Conservation (phyloP, 2,797 vertebrate species). For the Clamator glandarius region DNA sequence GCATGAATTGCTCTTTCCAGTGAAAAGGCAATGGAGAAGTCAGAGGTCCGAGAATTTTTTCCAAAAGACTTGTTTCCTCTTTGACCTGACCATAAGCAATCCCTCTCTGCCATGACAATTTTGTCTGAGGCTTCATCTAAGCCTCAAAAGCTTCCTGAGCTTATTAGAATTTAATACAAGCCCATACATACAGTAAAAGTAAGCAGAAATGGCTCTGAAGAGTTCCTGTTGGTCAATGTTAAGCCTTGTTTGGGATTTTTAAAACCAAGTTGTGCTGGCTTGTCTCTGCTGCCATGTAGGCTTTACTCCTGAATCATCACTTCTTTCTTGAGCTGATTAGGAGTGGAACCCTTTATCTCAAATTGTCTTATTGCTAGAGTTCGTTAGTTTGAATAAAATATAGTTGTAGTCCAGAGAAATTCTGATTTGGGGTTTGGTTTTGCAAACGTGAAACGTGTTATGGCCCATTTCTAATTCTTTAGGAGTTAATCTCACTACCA, state of each 20-base stretch:
- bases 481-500: not conserved
- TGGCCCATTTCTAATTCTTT: not conserved
- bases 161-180: not conserved
- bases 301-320: not conserved
- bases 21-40: not conserved
- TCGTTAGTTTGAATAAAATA: not conserved
- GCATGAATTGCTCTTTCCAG: not conserved
- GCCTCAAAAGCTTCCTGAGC: not conserved
- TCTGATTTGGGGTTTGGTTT: not conserved
- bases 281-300: not conserved
- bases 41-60: not conserved
- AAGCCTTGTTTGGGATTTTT: not conserved
- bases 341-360: not conserved
- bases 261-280: not conserved
- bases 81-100: not conserved
- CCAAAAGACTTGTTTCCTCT: not conserved
- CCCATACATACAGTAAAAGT: not conserved
- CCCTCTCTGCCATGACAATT: not conserved
- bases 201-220: not conserved
- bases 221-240: rapidly evolving
- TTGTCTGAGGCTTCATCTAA: not conserved
- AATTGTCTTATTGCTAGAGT: not conserved
- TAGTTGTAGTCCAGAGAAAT: not conserved
- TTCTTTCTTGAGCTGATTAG: not conserved
- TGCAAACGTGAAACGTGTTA: not conserved